A percentile compares a stretch with the other conserved stretches of the same genome.
phyloP scores from a whole-genome alignment of 2,888 invertebrate genomes.

The Raillietiella orientalis region DNA sequence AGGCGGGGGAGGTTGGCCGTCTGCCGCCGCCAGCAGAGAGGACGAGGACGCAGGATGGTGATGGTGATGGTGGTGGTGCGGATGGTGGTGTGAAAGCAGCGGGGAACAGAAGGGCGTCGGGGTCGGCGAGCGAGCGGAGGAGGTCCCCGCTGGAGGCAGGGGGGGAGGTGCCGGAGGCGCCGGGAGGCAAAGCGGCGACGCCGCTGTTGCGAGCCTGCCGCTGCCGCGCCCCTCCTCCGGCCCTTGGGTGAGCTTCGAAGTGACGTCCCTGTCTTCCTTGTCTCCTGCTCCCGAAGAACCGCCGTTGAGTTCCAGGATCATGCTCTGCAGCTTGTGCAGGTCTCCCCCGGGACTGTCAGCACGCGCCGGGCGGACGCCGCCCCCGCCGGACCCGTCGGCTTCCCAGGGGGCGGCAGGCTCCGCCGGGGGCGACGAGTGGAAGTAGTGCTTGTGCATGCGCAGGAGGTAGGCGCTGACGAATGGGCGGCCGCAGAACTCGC shows the following conservation, averaged over 20 bases:
- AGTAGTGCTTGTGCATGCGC: constrained; percentile 15
- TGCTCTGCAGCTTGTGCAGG: constrained; percentile 54
- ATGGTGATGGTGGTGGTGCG: no score
- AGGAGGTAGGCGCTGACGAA: constrained; percentile 14
- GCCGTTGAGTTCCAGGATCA: constrained; percentile 59
- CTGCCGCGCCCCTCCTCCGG: no score
- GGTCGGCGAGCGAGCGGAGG: background rate
- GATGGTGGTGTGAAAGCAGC: no score
- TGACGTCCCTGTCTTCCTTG: no score
- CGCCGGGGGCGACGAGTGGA: constrained; percentile 11
- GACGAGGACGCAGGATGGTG: no score
- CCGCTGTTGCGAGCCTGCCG: no score
- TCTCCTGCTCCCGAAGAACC: no score
- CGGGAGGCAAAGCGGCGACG: background rate
- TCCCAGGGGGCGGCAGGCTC: constrained; percentile 5
- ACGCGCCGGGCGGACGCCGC: constrained; percentile 4
- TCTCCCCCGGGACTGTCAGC: constrained; percentile 25
- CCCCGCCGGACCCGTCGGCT: constrained; percentile 5
- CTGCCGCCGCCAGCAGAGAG: constrained; percentile 6
- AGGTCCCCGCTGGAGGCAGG: background rate
- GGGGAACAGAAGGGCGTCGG: no score
- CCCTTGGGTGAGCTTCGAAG: no score
- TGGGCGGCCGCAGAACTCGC: constrained; percentile 13
- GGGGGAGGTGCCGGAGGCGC: background rate
- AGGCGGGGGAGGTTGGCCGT: constrained; percentile 9